A percentile compares a stretch with the other conserved stretches of the same genome.
These are phyloP conservation scores for Falco novaeseelandiae DNA, from an alignment of 2,797 vertebrate species.

Conservation along the genomic window DNA sequence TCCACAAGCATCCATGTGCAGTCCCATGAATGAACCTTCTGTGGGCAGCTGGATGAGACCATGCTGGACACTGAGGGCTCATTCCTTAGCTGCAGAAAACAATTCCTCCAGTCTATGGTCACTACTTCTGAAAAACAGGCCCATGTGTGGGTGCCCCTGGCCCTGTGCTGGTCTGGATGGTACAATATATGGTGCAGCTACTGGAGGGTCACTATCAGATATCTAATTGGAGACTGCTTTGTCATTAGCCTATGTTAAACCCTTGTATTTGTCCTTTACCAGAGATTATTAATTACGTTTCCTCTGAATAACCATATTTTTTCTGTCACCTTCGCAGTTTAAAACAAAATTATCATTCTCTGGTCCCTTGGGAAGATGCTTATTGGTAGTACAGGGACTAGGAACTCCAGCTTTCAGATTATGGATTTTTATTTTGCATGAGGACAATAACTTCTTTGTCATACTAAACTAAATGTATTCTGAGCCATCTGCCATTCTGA, in stretches of 20 bases:
- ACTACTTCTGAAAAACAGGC: not conserved
- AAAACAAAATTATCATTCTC: not conserved
- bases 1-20: too few species aligned
- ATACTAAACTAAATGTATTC: not conserved
- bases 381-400: not conserved
- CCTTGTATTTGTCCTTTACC: not conserved
- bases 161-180: not conserved
- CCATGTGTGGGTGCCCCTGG: not conserved
- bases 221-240: not conserved
- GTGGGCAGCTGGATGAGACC: not conserved
- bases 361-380: not conserved
- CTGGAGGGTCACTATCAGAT: not conserved
- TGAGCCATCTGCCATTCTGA: not conserved
- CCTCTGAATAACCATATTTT: not conserved
- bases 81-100: not conserved
- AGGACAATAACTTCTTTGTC: not conserved
- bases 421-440: not conserved
- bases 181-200: not conserved
- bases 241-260: not conserved
- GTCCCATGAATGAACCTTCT: not conserved
- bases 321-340: not conserved
- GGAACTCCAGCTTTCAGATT: not conserved
- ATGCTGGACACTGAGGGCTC: rapidly evolving
- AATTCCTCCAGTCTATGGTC: not conserved
- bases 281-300: not conserved